A percentile compares a stretch with the other conserved stretches of the same genome.
Conservation (phyloP, 1,140 invertebrate genomes). For the Armadillidium nasatum region DNA sequence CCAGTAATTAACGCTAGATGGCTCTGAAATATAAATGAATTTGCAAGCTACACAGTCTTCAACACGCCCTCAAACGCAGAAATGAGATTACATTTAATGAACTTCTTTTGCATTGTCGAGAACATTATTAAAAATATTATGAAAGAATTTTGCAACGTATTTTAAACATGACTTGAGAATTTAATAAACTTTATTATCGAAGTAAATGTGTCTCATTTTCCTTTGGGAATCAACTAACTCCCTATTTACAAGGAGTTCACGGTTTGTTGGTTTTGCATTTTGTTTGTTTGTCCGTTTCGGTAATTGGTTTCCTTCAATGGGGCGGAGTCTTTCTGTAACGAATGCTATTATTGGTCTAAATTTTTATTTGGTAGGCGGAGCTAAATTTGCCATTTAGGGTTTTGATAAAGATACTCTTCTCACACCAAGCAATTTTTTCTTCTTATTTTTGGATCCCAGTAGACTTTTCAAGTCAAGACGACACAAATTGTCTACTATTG, state of each 20-base stretch:
- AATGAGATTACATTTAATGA: too few species aligned
- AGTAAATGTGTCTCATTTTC: neutral
- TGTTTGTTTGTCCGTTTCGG: neutral
- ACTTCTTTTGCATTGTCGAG: neutral
- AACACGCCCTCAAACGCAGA: too few species aligned
- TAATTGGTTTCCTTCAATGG: neutral
- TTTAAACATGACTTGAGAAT: neutral
- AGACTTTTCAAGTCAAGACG: conserved; percentile 4
- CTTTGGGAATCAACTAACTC: neutral
- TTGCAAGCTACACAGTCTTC: too few species aligned
- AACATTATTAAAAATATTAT: neutral
- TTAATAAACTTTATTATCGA: conserved; percentile 7
- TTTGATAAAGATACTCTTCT: neutral
- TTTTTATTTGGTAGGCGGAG: neutral
- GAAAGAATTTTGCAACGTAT: neutral
- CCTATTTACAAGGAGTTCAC: conserved; percentile 1
- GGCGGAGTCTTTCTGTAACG: neutral
- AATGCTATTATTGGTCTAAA: neutral
- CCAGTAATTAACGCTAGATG: too few species aligned
- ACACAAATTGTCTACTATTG: conserved; percentile 4
- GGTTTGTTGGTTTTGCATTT: neutral
- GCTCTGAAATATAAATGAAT: too few species aligned
- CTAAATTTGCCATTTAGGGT: conserved; percentile 3
- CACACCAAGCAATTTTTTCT: too few species aligned
- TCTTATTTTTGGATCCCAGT: neutral